Evolutionary conservation across 2,113 vertebrate species (phyloP).

Genomic region (Turdus rufiventris): DNA sequence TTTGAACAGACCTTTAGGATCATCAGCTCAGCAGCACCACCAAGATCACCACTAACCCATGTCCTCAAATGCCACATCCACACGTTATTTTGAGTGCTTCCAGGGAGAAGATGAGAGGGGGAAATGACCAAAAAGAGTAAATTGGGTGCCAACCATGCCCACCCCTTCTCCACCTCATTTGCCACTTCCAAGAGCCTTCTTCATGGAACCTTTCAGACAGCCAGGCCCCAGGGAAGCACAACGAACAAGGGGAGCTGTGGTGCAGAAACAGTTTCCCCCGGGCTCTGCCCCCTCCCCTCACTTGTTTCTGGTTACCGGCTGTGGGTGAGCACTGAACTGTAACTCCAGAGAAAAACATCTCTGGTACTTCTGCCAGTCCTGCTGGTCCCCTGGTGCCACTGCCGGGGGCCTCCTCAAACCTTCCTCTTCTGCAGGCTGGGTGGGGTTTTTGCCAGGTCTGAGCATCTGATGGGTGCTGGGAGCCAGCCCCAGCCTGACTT

Average conservation of each 20-base stretch:
- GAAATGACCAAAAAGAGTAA: not conserved
- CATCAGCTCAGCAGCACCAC: not conserved
- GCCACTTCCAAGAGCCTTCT: not conserved
- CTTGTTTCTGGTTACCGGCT: accelerated
- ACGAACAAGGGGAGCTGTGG: not conserved
- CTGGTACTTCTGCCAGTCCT: not conserved
- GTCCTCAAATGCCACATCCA: not conserved
- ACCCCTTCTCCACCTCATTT: not conserved
- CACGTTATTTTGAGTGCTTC: accelerated
- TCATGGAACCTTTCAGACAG: not conserved
- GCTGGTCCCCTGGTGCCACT: not conserved
- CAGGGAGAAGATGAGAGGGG: not conserved
- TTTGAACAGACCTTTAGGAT: not conserved
- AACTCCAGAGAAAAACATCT: not conserved
- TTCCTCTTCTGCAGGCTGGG: not conserved
- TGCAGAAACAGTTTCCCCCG: accelerated
- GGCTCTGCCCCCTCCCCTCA: accelerated
- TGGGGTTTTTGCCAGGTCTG: not conserved
- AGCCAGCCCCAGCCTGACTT: not conserved
- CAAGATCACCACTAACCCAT: not conserved
- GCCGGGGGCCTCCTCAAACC: not conserved
- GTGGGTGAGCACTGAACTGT: not conserved
- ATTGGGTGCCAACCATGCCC: not conserved
- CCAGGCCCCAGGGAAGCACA: not conserved
- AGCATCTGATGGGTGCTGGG: not conserved